These are phyloP conservation scores for Sphecodes monilicornis DNA, from an alignment of 2,888 invertebrate genomes.

Conservation along the genomic window DNA sequence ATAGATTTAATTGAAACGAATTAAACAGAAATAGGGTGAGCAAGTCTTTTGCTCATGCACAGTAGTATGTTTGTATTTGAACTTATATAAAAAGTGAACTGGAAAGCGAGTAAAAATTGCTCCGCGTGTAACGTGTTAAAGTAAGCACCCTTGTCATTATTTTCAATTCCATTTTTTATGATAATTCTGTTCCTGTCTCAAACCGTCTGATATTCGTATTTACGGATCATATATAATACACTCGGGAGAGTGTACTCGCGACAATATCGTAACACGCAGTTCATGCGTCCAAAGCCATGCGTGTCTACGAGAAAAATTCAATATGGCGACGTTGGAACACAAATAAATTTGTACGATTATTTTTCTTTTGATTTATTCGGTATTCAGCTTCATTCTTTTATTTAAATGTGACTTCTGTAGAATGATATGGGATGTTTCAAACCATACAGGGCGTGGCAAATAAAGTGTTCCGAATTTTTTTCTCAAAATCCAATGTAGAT, in stretches of 20 bases:
- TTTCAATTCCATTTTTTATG: constrained; percentile 43
- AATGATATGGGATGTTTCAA: background rate
- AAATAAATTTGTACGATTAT: background rate
- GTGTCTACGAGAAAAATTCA: constrained; percentile 39
- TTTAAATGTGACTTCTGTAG: background rate
- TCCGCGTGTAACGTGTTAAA: no score
- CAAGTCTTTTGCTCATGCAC: no score
- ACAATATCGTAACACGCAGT: constrained; percentile 49
- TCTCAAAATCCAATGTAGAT: no score
- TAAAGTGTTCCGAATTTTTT: background rate
- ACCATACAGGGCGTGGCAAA: background rate
- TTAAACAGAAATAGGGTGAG: no score
- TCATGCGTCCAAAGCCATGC: constrained; percentile 16
- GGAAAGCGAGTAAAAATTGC: no score
- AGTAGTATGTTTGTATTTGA: no score
- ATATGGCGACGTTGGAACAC: constrained; percentile 36
- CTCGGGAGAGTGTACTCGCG: constrained; percentile 41
- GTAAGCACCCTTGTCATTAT: no score
- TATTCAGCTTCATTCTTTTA: background rate
- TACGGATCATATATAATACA: constrained; percentile 57
- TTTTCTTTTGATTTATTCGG: background rate
- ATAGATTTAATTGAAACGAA: no score
- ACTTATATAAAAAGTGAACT: no score
- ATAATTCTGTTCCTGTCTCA: constrained; percentile 34
- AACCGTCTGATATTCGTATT: constrained; percentile 48